phyloP scores from a whole-genome alignment of 2,797 vertebrate genomes.

The Limnodromus scolopaceus region DNA sequence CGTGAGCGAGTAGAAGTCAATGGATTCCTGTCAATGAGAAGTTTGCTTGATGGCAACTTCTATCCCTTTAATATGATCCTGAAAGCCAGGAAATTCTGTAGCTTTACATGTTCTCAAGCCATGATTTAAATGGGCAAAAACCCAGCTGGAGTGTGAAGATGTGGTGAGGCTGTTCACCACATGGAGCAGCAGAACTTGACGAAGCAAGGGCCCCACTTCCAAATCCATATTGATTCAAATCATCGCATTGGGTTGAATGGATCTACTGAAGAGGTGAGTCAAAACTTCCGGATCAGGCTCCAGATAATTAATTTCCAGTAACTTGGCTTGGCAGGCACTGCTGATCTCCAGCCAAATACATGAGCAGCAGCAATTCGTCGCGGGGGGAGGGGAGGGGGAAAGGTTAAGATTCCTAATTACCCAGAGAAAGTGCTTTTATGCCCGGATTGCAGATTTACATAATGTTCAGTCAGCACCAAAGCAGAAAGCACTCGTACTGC shows the following conservation, averaged over 20 bases:
- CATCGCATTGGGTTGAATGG: background rate
- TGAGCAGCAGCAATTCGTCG: background rate
- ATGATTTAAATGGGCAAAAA: background rate
- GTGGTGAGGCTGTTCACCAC: background rate
- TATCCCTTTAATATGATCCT: background rate
- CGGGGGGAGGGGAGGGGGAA: background rate
- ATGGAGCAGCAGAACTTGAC: background rate
- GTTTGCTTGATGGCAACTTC: background rate
- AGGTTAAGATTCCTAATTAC: background rate
- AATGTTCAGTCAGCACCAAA: background rate
- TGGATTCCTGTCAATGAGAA: background rate
- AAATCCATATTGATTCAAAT: background rate
- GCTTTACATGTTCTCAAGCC: background rate
- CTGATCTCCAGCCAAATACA: constrained; percentile 20
- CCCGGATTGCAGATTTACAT: background rate
- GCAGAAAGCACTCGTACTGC: background rate
- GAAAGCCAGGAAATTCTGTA: background rate
- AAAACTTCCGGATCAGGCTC: background rate
- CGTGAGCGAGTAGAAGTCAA: background rate
- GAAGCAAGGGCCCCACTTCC: background rate
- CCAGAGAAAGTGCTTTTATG: background rate
- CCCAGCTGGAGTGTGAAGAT: background rate
- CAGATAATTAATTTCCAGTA: constrained; percentile 27
- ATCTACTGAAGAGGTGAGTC: background rate
- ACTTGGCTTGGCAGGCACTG: background rate